Evolutionary conservation across 2,113 vertebrate genomes (phyloP).

Genomic region (Nyctibius bracteatus): DNA sequence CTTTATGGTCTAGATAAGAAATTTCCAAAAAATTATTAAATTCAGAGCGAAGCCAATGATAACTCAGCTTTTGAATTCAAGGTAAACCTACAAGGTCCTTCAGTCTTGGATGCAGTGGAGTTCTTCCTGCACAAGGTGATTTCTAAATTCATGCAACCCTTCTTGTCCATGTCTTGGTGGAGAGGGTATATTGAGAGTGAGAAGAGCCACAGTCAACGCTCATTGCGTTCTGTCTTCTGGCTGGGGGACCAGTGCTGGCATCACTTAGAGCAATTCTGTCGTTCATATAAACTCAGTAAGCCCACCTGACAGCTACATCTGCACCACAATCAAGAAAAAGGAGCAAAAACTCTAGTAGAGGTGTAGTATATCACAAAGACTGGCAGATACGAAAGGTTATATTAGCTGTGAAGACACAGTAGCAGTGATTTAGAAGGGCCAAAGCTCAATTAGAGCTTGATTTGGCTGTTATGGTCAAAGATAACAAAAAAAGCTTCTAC

Average conservation of each 20-base stretch:
- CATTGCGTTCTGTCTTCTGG: neutral
- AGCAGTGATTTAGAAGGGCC: no score
- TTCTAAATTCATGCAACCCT: neutral
- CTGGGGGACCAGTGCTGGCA: neutral
- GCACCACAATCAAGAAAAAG: neutral
- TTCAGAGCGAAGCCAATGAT: neutral
- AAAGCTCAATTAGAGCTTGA: no score
- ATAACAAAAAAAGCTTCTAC: no score
- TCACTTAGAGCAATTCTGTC: neutral
- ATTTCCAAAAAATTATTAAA: neutral
- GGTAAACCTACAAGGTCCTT: neutral
- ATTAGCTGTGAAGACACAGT: neutral
- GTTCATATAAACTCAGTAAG: neutral
- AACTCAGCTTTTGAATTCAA: neutral
- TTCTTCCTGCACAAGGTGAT: neutral
- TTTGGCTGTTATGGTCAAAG: no score
- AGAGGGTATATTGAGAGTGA: neutral
- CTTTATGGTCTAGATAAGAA: neutral
- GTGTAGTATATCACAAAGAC: neutral
- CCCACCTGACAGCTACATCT: neutral
- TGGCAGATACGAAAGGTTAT: neutral
- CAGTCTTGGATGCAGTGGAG: neutral
- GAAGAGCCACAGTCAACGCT: neutral
- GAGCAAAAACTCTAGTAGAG: neutral
- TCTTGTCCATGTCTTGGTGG: neutral